phyloP scores from a whole-genome alignment of 1,140 invertebrate genomes.

The Monochamus saltuarius region DNA sequence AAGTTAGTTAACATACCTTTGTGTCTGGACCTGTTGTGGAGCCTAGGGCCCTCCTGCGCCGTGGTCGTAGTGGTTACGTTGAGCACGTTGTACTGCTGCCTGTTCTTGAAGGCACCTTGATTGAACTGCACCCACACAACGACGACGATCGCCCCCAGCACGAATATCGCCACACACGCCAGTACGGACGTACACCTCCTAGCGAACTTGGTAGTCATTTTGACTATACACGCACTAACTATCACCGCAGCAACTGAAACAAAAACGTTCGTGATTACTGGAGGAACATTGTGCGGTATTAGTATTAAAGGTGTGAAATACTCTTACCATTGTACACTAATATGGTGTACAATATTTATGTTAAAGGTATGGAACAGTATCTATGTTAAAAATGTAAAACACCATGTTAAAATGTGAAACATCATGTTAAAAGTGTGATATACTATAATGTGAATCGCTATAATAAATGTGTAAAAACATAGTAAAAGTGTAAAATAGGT shows the following conservation, averaged over 20 bases:
- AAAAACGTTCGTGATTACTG: neutral
- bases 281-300: no score
- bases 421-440: no score
- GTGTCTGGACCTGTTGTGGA: constrained; percentile 1
- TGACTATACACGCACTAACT: neutral
- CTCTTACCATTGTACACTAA: no score
- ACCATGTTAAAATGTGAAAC: no score
- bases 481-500: no score
- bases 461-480: no score
- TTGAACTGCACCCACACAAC: constrained; percentile 42
- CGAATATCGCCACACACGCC: constrained; percentile 31
- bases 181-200: constrained; percentile 31
- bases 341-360: no score
- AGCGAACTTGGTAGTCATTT: constrained; percentile 30
- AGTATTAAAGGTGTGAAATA: no score
- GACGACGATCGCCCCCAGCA: constrained; percentile 35
- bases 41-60: neutral
- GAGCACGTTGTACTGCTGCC: neutral
- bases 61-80: constrained; percentile 4
- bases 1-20: constrained; percentile 8
- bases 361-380: no score
- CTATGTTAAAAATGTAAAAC: no score
- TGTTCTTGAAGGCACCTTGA: constrained; percentile 33
- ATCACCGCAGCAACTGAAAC: constrained; percentile 9
- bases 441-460: no score